Conservation (phyloP, 2,113 vertebrate species). For the Thamnophis sirtalis region DNA sequence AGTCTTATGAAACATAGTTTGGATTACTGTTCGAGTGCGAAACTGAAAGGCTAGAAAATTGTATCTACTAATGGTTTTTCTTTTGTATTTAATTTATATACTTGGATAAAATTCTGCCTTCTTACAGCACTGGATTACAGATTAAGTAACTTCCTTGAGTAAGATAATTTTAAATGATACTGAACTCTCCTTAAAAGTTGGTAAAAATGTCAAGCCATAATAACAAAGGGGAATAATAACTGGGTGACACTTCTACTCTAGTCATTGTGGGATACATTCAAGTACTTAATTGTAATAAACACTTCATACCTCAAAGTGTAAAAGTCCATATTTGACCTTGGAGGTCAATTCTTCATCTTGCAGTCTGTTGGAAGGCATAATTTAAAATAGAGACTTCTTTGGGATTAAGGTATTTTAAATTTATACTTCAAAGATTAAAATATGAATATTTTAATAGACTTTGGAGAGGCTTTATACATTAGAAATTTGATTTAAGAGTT, state of each 20-base stretch:
- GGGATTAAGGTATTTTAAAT: neutral
- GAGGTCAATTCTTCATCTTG: neutral
- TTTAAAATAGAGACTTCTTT: neutral
- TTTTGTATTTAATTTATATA: neutral
- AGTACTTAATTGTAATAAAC: neutral
- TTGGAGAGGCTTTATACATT: neutral
- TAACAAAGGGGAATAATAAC: neutral
- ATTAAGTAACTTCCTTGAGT: neutral
- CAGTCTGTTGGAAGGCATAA: constrained; percentile 3
- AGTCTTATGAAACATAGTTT: neutral
- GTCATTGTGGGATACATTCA: neutral
- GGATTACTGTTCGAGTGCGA: neutral
- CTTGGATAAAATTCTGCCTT: neutral
- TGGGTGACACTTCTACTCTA: neutral
- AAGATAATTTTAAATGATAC: neutral
- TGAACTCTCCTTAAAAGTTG: neutral
- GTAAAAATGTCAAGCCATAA: neutral
- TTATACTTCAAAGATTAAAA: neutral
- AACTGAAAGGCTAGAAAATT: neutral
- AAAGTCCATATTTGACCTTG: constrained; percentile 1
- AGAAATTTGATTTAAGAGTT: neutral
- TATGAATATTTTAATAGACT: neutral
- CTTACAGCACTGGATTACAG: neutral
- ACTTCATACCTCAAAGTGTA: neutral
- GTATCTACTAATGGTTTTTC: neutral